Evolutionary conservation across 2,888 invertebrate genomes (phyloP), one percentile per base, ranked within the genome.

Genomic region (Merodon equestris): DNA sequence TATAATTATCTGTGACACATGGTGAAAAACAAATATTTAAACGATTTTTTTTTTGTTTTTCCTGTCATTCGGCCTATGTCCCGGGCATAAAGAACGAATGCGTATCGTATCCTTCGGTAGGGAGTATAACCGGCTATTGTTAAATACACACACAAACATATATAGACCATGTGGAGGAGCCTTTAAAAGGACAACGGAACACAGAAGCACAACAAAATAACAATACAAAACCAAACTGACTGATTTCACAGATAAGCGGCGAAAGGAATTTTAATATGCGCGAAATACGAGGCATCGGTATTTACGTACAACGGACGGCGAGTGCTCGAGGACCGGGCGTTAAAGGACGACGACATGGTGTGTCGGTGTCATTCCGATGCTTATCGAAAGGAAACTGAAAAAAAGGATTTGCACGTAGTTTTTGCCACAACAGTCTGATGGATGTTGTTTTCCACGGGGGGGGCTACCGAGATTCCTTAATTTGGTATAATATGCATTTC

Each of bases 1-100:
- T 66, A 77, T 77, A 73, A 77, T 77, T 67, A 77, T 77, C 77
- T 68, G 73, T 77, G 77, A 77, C 77, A 77, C 77, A 77, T 77
- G 77, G 72, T 77, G 77, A 73, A 77, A 77, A 77, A 67, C 77
- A 77, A 73, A 77, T 77, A 77, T 77, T 77, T 57, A 63, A 72
- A 63, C 57, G 56, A 1, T 60, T 53, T 70, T 36, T 47, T 40
- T 40, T 40, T n/a, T 40, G 3, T 27, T 61, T 27, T 34, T 4
- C 14, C n/a, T 15, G 3, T 53, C 3, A 34, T 27, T 13, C 27
- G 40, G 19, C 27, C 15, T 57, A 14, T 56, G 48, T 18, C 40
- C 36, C 34, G 50, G 40, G 14, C 51, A 42, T 13, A 27, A 40
- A 40, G 40, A 10, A 40, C 27, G 7, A 27, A 27, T 4, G 7